Percentiles rank a stretch among this genome's conserved stretches.
Evolutionary conservation across 2,113 vertebrate species (phyloP).

Genomic region (Potamarius usumacintae): DNA sequence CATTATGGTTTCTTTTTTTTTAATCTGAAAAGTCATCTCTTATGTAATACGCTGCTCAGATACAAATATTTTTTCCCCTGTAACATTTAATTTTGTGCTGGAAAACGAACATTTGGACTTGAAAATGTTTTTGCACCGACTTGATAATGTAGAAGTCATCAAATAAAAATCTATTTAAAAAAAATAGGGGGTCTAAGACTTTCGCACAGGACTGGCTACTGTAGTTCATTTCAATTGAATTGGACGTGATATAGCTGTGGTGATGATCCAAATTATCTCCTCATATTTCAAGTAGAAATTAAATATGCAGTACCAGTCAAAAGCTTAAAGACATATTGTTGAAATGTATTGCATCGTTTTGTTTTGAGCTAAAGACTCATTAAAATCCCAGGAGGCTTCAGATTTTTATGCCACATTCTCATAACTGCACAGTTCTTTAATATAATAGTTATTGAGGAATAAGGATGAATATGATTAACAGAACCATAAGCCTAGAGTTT

Average conservation of each 20-base stretch:
- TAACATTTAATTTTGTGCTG: too few relatives aligned
- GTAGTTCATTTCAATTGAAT: neutral
- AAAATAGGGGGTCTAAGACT: too few relatives aligned
- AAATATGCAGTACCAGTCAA: neutral
- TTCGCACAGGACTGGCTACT: neutral
- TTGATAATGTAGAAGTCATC: too few relatives aligned
- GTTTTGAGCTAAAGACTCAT: neutral
- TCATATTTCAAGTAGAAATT: neutral
- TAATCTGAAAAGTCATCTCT: too few relatives aligned
- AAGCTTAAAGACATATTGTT: neutral
- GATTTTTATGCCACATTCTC: neutral
- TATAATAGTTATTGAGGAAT: neutral
- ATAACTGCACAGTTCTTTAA: neutral
- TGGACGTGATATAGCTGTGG: neutral
- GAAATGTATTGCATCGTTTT: neutral
- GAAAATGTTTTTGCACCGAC: too few relatives aligned
- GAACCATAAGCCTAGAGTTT: neutral
- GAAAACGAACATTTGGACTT: too few relatives aligned
- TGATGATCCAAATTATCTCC: neutral
- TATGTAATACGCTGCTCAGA: too few relatives aligned
- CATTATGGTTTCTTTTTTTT: too few relatives aligned
- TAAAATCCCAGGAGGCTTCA: neutral
- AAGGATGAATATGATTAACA: neutral
- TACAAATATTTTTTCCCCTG: too few relatives aligned
- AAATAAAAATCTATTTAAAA: too few relatives aligned